phyloP scores from a whole-genome alignment of 2,113 vertebrate species.

The Bothrops jararaca region DNA sequence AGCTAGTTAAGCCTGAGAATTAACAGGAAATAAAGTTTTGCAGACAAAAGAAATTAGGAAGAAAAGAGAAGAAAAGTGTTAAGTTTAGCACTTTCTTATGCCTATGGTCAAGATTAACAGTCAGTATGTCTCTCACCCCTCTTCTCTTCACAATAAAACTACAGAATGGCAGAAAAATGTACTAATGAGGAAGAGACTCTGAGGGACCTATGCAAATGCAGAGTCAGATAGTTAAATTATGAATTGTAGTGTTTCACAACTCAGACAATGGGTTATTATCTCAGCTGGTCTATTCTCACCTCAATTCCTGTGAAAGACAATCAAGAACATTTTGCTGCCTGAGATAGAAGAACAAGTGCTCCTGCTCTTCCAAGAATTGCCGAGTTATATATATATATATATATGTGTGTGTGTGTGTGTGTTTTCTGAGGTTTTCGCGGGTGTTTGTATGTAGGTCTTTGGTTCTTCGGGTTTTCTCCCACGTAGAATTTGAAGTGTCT shows the following conservation, averaged over 20 bases:
- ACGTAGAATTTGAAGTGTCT: no score
- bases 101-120: constrained; percentile 11
- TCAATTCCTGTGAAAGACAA: background rate
- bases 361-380: background rate
- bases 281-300: background rate
- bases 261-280: background rate
- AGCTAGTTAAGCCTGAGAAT: background rate
- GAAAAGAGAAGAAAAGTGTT: background rate
- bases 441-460: no score
- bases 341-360: background rate
- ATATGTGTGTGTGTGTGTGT: no score
- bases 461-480: no score
- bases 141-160: background rate
- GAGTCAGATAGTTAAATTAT: constrained; percentile 1
- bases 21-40: background rate
- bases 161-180: background rate
- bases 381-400: background rate
- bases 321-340: background rate
- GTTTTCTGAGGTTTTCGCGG: no score
- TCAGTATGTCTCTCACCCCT: background rate
- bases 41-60: background rate
- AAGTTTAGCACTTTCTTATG: background rate
- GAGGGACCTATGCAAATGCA: background rate
- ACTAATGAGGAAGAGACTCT: background rate
- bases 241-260: background rate